Base-by-base conservation (phyloP, 2,888 invertebrate species). In the Plemyria rubiginata region DNA sequence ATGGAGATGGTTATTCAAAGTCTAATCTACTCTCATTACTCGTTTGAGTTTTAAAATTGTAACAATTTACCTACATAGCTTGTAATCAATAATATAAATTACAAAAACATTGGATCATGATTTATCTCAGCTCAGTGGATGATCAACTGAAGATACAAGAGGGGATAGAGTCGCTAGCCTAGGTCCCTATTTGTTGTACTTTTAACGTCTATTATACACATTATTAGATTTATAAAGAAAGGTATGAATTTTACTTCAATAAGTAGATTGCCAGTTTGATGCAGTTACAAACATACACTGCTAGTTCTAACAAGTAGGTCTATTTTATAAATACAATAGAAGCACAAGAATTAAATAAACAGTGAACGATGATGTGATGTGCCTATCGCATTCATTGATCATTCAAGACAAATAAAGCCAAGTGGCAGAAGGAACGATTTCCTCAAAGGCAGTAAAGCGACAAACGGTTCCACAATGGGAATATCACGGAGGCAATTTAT, bases 401-500 rank as follows among this genome's bases (percentile, higher is more conserved):
- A 77, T 78, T 75, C 73, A 79, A 79, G 79, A 81, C 86, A 88
- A 91, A 92, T 90, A 88, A 88, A 89, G 79, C 76, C 72, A 70
- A 86, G 85, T 82, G 79, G 85, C 81, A 86, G 79, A 85, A 86
- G 89, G 87, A 90, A 79, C 88, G 86, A 88, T 89, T 92, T 91
- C 91, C 90, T 89, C 81, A 70, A 76, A 87, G 81, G 87, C 90
- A 88, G 88, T 86, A 88, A 91, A 89, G 87, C 92, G 92, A 90
- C 92, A 92, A 92, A 90, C 87, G 77, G 84, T 80, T 87, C 86
- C 85, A 91, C 92, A 92, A 92, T 91, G 89, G 89, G 88, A 92
- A 90, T 88, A 90, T 90, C 88, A 90, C 85, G 88, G 86, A 86
- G 87, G 90, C 90, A 90, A 92, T 92, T 91, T 92, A 91, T 92